These are phyloP conservation scores for Napeogenes sylphis DNA, from an alignment of 2,888 invertebrate species.

Conservation along the genomic window DNA sequence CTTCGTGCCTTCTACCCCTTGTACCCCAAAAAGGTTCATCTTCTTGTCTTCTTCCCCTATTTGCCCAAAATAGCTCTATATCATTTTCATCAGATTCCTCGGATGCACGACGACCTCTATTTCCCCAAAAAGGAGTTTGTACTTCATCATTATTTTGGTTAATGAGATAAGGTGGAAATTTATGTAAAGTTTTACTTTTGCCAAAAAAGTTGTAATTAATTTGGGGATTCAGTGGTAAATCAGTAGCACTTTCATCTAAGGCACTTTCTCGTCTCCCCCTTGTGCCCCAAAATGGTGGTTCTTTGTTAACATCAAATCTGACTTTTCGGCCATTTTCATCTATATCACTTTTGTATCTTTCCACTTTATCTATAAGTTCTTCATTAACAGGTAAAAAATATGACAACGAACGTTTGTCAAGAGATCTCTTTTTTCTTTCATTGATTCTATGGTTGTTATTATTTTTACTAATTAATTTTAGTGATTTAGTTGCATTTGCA, in stretches of 20 bases:
- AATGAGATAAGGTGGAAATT: constrained; percentile 12
- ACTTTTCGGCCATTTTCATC: constrained; percentile 17
- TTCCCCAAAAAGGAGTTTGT: constrained; percentile 48
- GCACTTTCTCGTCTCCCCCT: constrained; percentile 55
- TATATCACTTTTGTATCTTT: constrained; percentile 28
- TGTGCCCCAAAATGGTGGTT: constrained; percentile 63
- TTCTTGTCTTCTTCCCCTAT: constrained; percentile 42
- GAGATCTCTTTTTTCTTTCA: constrained; percentile 54
- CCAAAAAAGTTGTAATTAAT: constrained; percentile 24
- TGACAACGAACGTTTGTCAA: constrained; percentile 44
- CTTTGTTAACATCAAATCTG: constrained; percentile 37
- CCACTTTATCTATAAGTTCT: constrained; percentile 32
- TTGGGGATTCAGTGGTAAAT: constrained; percentile 23
- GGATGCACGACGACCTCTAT: constrained; percentile 46
- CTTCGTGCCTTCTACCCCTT: constrained; percentile 47
- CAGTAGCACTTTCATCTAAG: constrained; percentile 40
- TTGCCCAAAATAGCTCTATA: constrained; percentile 33
- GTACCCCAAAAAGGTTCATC: constrained; percentile 56
- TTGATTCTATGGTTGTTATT: constrained; percentile 38
- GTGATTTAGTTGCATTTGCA: constrained; percentile 45
- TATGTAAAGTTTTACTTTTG: constrained; percentile 33
- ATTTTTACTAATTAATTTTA: constrained; percentile 40
- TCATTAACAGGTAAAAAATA: constrained; percentile 34
- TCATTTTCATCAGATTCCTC: constrained; percentile 37
- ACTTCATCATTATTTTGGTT: constrained; percentile 19